Percentiles rank a stretch among this genome's conserved stretches.
phyloP scores from a whole-genome alignment of 2,888 invertebrate genomes.

The Chrysolina oricalcia region DNA sequence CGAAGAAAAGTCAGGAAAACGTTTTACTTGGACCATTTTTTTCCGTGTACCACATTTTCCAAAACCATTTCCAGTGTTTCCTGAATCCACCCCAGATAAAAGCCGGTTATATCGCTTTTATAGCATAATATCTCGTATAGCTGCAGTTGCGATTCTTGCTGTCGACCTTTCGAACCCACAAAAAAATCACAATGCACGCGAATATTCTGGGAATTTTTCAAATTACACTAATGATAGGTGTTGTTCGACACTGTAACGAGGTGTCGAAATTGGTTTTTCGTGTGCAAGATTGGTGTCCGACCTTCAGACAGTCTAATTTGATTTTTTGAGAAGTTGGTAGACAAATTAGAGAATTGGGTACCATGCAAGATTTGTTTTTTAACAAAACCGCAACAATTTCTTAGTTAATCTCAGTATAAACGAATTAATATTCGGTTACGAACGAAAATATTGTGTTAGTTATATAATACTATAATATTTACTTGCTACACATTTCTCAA shows the following conservation, averaged over 20 bases:
- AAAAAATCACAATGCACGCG: slow-evolving; percentile 5
- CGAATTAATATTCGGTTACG: no score
- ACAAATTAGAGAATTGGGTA: neutral
- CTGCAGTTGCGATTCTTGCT: neutral
- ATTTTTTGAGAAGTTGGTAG: neutral
- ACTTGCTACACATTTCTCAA: no score
- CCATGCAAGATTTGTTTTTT: neutral
- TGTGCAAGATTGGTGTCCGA: slow-evolving; percentile 26
- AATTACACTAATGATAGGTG: slow-evolving; percentile 33
- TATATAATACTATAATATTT: no score
- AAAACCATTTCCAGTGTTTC: neutral
- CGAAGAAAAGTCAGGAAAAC: no score
- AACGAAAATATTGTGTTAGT: no score
- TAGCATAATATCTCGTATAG: neutral
- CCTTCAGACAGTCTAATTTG: slow-evolving; percentile 35
- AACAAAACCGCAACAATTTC: neutral
- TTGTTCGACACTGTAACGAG: slow-evolving; percentile 23
- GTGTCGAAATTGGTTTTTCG: slow-evolving; percentile 41
- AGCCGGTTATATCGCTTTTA: neutral
- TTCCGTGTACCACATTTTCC: no score
- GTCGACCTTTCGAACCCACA: neutral
- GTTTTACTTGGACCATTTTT: no score
- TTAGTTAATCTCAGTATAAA: no score
- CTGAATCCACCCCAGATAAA: neutral
- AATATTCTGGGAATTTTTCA: slow-evolving; percentile 10